Evolutionary conservation across 2,797 vertebrate genomes (phyloP), one percentile per base, ranked within the genome.

Genomic region (Chaenodraco wilsoni): DNA sequence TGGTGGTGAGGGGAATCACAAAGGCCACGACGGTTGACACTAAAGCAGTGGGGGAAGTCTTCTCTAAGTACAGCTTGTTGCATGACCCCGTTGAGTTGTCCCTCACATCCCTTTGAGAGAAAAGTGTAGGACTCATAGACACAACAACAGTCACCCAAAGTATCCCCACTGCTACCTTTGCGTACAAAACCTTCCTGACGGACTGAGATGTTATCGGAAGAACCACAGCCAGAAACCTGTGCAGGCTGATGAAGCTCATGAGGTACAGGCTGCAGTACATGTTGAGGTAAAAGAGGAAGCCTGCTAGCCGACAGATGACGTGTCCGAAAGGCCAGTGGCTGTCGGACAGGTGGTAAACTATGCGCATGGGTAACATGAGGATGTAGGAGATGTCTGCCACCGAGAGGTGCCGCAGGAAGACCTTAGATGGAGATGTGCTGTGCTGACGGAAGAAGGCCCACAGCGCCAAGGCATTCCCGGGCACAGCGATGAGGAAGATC

Each of bases 181-280:
- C 92, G 59, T 92, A 87, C 23, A 56, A 1, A 33, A 64, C 66
- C 60, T 77, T 95, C 74, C 94, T 87, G 2, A 94, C 9, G 9
- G 41, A 68, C 41, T 56, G 81, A 17, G 88, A 88, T 51, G 60
- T 90, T 67, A 92, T 15, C 1, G 93, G 92, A 1, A 93, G 31
- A 65, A 88, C 80, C 46, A 94, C 80, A 63, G 93, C 92, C 19
- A 95, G 46, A 55, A 94, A 84, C 69, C 94, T 92, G 72, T 95
- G 93, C 16, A 95, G 68, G 66, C 94, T 93, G 71, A 95, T 94
- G 60, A 92, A 91, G 50, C 92, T 88, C 91, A 95, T 94, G 13
- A 95, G 69, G 62, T 91, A 95, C 37, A 95, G 78, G 72, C 94
- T 95, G 81, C 93, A 92, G 79, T 95, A 95, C 89, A 95, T 90